Base-by-base conservation (phyloP, 2,888 invertebrate genomes). In the Drosophila pseudotalamancana region DNA sequence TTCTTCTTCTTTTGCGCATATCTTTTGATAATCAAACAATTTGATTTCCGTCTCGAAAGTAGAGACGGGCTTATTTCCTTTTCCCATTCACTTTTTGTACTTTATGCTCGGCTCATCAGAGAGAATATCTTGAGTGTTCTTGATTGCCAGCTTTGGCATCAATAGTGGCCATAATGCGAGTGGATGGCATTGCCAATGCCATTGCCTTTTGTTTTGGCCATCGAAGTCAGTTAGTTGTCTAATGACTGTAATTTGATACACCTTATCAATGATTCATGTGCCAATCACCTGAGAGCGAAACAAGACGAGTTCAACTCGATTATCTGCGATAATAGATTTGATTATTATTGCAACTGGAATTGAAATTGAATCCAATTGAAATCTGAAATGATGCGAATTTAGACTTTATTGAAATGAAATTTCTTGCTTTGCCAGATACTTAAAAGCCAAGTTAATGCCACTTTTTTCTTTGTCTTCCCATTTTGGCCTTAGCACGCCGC, bases 221-320 rank as follows among this genome's bases (percentile, higher is more conserved):
- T 78, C 67, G 63, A 67, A 71, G 73, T 60, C 77, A 60, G 72
- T 51, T 60, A 72, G 64, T 75, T 77, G 85, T 77, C 80, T 81
- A 84, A 86, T 83, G 87, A 83, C 79, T 82, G 81, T 79, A 73
- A 83, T 82, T 84, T 73, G 80, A 82, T 66, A 64, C 68, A 72
- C 82, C 79, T 84, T 84, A 87, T 84, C 84, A 84, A 84, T 77
- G 73, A 84, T 82, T 87, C 84, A 84, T 74, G 77, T 63, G 60
- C 60, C 77, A 74, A 72, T 78, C 69, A 63, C 45, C 65, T 60
- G 45, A 32, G 16, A 40, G 37, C 16, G 23, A 35, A 40, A 29
- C 18, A 27, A 18, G 21, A 18, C 2, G 8, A n/a, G n/a, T n/a
- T n/a, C n/a, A n/a, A n/a, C n/a, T n/a, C n/a, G n/a, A n/a, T n/a